Evolutionary conservation across 2,797 vertebrate species (phyloP), one percentile per base, ranked within the genome.

Genomic region (Silurus lanzhouensis): DNA sequence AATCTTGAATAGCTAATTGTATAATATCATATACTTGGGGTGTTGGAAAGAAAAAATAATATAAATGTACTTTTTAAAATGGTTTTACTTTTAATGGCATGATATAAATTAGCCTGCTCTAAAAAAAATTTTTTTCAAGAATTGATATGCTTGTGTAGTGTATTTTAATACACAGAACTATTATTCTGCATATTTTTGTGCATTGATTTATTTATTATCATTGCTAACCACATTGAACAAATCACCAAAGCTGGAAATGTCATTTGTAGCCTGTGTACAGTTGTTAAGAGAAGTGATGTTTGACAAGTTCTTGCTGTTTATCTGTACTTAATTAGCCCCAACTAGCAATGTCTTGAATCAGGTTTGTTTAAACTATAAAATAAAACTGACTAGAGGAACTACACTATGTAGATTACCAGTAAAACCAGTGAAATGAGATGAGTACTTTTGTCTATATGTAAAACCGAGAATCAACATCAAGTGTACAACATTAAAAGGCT

Each of bases 191-290:
- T 3, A 10, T 12, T 75, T 55, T 15, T 4, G 15, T 8, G 20
- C 22, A 14, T 8, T 72, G 70, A 22, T 55, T 25, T 52, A 75
- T 75, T 55, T 74, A 52, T 74, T 75, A 52, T 52, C n/a, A 15
- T 25, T 75, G 22, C 25, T 75, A 25, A n/a, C 46, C 13, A 14
- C 6, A 0, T 25, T 55, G 46, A 27, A 27, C 20, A 55, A 25
- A 25, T 13, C 48, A 25, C 48, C 55, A n/a, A 75, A 75, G 46
- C 48, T 58, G 75, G 19, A 58, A 77, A 77, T 77, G 75, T 38
- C 20, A 60, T 76, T 31, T 58, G 27, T 58, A 60, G 52, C 25
- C 27, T 10, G 75, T 60, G 55, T 20, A 22, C 25, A 17, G 27
- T 58, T 76, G 52, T 58, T 31, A 57, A 31, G 15, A 57, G 17